Evolutionary conservation across 2,797 vertebrate genomes (phyloP).

Genomic region (Phoebastria nigripes): DNA sequence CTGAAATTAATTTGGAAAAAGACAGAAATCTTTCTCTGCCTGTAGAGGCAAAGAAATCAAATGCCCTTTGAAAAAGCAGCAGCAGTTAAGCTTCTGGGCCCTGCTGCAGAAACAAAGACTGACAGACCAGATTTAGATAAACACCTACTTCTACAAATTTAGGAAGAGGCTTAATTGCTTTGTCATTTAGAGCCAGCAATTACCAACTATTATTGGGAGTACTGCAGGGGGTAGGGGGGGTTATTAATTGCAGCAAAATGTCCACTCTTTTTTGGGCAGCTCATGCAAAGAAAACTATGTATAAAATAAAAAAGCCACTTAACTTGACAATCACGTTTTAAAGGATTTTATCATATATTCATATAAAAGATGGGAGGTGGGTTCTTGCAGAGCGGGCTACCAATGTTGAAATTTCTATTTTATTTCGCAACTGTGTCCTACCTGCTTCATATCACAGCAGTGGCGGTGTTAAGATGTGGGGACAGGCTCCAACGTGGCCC

Average conservation of each 20-base stretch:
- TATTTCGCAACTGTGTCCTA: not conserved
- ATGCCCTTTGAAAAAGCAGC: not conserved
- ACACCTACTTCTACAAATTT: conserved; percentile 1
- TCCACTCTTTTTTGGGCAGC: not conserved
- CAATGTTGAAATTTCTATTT: not conserved
- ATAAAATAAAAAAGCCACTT: not conserved
- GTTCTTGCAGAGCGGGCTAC: not conserved
- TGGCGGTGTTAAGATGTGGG: too few relatives aligned
- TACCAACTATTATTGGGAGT: not conserved
- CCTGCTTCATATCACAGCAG: not conserved
- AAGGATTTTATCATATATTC: not conserved
- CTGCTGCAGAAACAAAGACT: not conserved
- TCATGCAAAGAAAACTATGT: not conserved
- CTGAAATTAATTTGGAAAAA: not conserved
- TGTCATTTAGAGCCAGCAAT: conserved; percentile 10
- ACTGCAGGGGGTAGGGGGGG: rapidly evolving
- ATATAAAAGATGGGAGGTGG: not conserved
- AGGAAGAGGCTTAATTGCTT: conserved; percentile 27
- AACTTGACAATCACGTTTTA: not conserved
- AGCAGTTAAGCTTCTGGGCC: not conserved
- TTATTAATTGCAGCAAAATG: not conserved
- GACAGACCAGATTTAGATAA: not conserved
- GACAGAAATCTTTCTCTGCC: not conserved
- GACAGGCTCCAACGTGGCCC: not conserved
- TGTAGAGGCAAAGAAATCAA: not conserved